Evolutionary conservation across 2,113 vertebrate species (phyloP), one percentile per base, ranked within the genome.

Genomic region (Alexandromys fortis): DNA sequence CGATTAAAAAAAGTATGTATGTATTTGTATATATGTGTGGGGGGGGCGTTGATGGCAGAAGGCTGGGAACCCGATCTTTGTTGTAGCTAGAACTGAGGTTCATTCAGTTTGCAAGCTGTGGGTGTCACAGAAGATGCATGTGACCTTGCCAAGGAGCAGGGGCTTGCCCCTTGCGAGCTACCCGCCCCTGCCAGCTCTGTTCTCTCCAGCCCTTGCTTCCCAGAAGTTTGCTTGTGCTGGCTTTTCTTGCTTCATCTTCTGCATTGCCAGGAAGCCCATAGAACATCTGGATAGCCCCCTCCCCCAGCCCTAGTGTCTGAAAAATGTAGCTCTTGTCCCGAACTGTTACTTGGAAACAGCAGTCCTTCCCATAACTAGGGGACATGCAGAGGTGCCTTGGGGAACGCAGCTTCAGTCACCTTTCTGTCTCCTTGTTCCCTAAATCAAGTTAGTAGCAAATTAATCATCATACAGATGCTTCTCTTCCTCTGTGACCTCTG

Each of bases 381-480:
- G 2, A 47, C 61, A 38, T 86, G 42, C 73, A 47, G 75, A 88
- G 65, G 35, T 87, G 33, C 76, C 38, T 45, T 0, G 14, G 26
- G 49, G 49, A 90, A 21, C 77, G 58, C 55, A 75, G 0, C 65
- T 88, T 33, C 68, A 88, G 45, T 61, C 9, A 5, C 52, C 89
- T 88, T 58, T 14, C 63, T 79, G 65, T 52, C 61, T 22, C 72
- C 55, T 78, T 30, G 14, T 28, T 30, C 26, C 22, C n/a, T 79
- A 76, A 90, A 65, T 88, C 73, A 91, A 77, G 76, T 81, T 86
- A 92, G 47, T 95, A 77, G 78, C 30, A 63, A 81, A 55, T 9
- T 9, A 26, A 58, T n/a, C 10, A 9, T 45, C 47, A 72, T 38
- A 49, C 6, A 35, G 5, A 58, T 73, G 7, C 10, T 38, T 73